Evolutionary conservation across 1,140 invertebrate species (phyloP).

Genomic region (Dolichoris vasculosae): DNA sequence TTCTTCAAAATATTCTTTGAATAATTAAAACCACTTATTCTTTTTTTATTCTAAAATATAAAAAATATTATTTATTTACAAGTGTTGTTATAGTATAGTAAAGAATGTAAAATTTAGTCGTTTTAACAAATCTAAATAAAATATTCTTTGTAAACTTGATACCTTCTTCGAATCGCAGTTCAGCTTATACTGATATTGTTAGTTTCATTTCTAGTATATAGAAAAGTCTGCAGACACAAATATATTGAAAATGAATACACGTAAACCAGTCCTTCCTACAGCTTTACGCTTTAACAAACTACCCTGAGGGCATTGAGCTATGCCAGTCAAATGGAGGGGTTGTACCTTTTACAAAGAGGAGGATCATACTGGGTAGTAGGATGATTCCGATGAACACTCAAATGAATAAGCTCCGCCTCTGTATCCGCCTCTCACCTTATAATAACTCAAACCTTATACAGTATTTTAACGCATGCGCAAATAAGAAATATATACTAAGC

Average conservation of each 20-base stretch:
- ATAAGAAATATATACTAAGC: neutral
- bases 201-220: neutral
- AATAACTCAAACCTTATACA: neutral
- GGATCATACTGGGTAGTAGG: slow-evolving; percentile 33
- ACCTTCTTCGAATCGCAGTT: slow-evolving; percentile 24
- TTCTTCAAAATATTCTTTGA: too few relatives aligned
- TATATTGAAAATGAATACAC: slow-evolving; percentile 14
- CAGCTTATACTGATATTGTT: slow-evolving; percentile 39
- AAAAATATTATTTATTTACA: neutral
- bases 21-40: neutral
- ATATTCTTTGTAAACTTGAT: neutral
- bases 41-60: too few relatives aligned
- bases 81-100: neutral
- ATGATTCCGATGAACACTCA: slow-evolving; percentile 23
- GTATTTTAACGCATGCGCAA: neutral
- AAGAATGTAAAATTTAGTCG: neutral
- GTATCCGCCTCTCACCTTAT: slow-evolving; percentile 27
- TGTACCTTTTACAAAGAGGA: slow-evolving; percentile 38
- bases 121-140: neutral
- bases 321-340: slow-evolving; percentile 30
- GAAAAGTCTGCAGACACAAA: slow-evolving; percentile 34
- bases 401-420: slow-evolving; percentile 40
- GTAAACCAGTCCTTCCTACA: slow-evolving; percentile 31
- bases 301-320: slow-evolving; percentile 30
- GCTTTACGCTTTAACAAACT: slow-evolving; percentile 13